Percentiles rank a stretch among this genome's conserved stretches.
These are phyloP conservation scores for Metellina segmentata DNA, from an alignment of 2,888 invertebrate genomes.

Conservation along the genomic window DNA sequence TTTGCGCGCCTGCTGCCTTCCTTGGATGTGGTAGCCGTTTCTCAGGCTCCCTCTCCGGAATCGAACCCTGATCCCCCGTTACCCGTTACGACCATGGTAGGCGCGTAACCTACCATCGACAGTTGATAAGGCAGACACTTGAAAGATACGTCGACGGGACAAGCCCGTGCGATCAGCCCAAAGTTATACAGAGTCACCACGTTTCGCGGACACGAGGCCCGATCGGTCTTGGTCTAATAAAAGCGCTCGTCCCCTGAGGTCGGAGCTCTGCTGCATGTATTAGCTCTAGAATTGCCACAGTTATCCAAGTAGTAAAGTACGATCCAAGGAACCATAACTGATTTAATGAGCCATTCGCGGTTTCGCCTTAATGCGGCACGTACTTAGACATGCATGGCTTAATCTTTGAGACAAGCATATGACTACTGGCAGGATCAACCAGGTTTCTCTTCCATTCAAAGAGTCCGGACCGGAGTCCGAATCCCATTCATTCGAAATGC, in stretches of 20 bases:
- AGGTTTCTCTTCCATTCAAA: no score
- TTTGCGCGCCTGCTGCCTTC: constrained; percentile 85
- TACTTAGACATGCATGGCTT: constrained; percentile 87
- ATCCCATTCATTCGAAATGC: no score
- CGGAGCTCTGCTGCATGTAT: constrained; percentile 84
- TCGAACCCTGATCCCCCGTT: constrained; percentile 89
- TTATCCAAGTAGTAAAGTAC: constrained; percentile 83
- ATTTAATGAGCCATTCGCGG: constrained; percentile 84
- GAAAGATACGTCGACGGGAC: constrained; percentile 84
- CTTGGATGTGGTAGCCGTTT: constrained; percentile 87
- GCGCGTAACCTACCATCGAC: constrained; percentile 86
- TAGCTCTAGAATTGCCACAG: constrained; percentile 87
- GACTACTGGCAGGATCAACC: constrained; percentile 1
- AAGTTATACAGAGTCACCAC: constrained; percentile 80
- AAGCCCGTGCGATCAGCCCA: constrained; percentile 80
- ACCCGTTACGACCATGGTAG: constrained; percentile 87
- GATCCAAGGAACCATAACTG: constrained; percentile 67
- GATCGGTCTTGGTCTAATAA: constrained; percentile 84
- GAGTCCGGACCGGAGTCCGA: no score
- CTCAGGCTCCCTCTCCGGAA: constrained; percentile 88
- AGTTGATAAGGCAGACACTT: constrained; percentile 87
- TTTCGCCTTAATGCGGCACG: constrained; percentile 84
- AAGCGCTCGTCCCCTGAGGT: constrained; percentile 80
- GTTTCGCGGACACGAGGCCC: constrained; percentile 77
- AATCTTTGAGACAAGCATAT: constrained; percentile 79